A percentile compares a stretch with the other conserved stretches of the same genome.
Conservation (phyloP, 2,113 vertebrate species). For the Actinemys pallida region DNA sequence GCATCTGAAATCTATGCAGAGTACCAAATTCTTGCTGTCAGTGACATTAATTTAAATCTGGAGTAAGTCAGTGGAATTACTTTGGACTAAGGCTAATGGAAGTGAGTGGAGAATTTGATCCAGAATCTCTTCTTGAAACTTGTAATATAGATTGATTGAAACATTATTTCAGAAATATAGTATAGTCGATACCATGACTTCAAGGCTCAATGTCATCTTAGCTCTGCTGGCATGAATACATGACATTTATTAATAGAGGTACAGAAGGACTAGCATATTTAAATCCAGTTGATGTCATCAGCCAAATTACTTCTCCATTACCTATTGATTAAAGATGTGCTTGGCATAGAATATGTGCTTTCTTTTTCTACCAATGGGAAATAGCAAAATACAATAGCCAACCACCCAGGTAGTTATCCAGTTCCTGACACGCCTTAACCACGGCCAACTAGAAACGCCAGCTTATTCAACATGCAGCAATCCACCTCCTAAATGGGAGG, state of each 20-base stretch:
- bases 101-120: constrained; percentile 34
- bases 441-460: neutral
- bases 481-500: neutral
- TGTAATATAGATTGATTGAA: constrained; percentile 13
- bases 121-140: neutral
- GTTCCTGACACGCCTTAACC: constrained; percentile 4
- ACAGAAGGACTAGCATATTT: constrained; percentile 37
- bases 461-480: neutral
- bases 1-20: neutral
- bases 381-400: constrained; percentile 38
- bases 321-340: constrained; percentile 48
- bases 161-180: constrained; percentile 49
- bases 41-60: neutral
- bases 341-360: neutral
- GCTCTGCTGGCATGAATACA: constrained; percentile 1
- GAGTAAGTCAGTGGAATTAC: neutral
- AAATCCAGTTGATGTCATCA: constrained; percentile 42
- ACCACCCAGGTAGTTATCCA: constrained; percentile 25
- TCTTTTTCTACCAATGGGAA: constrained; percentile 13
- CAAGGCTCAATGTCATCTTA: constrained; percentile 52
- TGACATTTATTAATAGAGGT: constrained; percentile 51
- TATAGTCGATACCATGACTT: neutral
- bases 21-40: neutral
- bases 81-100: neutral
- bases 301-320: constrained; percentile 55